Evolutionary conservation across 35 echinoderm and acorn worm genomes (phyloP).

Genomic region (Ophiothrix spiculata): DNA sequence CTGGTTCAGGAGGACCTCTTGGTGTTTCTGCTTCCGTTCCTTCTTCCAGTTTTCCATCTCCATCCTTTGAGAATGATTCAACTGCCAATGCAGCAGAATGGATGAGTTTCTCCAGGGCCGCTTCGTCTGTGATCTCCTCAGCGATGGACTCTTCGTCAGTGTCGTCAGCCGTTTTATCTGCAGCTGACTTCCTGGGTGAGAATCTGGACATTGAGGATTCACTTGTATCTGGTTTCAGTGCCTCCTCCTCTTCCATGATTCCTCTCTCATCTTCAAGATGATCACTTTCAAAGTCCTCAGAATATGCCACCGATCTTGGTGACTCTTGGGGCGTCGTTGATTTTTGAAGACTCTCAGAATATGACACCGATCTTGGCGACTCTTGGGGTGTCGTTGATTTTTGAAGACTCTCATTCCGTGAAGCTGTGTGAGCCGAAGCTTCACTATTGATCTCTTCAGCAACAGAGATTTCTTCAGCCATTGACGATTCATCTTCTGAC

Average conservation of each 20-base stretch:
- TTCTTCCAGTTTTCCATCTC: constrained; percentile 23
- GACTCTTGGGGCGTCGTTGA: not conserved
- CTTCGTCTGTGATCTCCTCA: constrained; percentile 89
- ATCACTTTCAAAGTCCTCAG: constrained; percentile 17
- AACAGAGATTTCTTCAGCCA: constrained; percentile 49
- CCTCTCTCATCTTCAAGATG: not conserved
- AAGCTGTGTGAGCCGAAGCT: constrained; percentile 34
- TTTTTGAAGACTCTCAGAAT: constrained; percentile 5
- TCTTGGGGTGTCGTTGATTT: not conserved
- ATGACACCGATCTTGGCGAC: not conserved
- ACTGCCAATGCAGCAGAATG: constrained; percentile 80
- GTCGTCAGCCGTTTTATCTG: constrained; percentile 39
- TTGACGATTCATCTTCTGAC: constrained; percentile 16
- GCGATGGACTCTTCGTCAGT: constrained; percentile 74
- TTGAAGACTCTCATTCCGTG: constrained; percentile 9
- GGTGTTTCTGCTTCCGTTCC: constrained; percentile 55
- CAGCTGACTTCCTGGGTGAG: not conserved
- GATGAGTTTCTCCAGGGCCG: constrained; percentile 79
- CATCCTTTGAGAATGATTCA: constrained; percentile 80
- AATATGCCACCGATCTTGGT: not conserved
- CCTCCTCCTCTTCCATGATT: constrained; percentile 46
- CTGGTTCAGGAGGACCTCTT: constrained; percentile 54
- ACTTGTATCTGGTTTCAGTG: constrained; percentile 4
- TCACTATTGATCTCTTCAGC: constrained; percentile 30
- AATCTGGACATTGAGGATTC: constrained; percentile 37